Evolutionary conservation across 2,888 invertebrate species (phyloP), one percentile per base, ranked within the genome.

Genomic region (Camptogramma bilineatum): DNA sequence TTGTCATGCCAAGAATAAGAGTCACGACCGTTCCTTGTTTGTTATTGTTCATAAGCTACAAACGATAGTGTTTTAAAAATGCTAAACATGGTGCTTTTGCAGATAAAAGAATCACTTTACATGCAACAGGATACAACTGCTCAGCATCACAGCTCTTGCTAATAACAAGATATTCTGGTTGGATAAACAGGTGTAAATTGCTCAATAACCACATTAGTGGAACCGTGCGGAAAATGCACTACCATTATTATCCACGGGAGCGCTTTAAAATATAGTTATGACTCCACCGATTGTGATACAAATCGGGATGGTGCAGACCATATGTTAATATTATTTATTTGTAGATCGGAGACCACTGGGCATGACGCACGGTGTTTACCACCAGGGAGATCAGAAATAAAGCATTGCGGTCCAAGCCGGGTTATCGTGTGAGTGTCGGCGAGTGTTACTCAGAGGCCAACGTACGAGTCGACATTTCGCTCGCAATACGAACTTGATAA

Each of bases 341-440:
- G 86, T 88, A 84, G 86, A 85, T 75, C 75, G 67, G 78, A 85
- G 82, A 85, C 84, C 84, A 82, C 83, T 84, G 82, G 81, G 77
- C 84, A 85, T 90, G 90, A 90, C 90, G 88, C 88, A 90, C 88
- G 83, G 80, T 88, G 90, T 89, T 86, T 89, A 85, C 91, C 91
- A 86, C 86, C 89, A 83, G 83, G 75, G 87, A 85, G 91, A 81
- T 81, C 86, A 84, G 80, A 90, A 91, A 91, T 91, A 92, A 88
- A 90, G 81, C 81, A 83, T 68, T 66, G 72, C 78, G 72, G 79
- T 81, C 84, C 79, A 80, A 80, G 84, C 78, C 73, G 83, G 85
- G 87, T 88, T 88, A 89, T 90, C 89, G 82, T 75, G 71, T 76
- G 76, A 77, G 72, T 78, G 76, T 82, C 74, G 71, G 75, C 75